Percentiles rank a stretch among this genome's conserved stretches.
These are phyloP conservation scores for Gavia stellata DNA, from an alignment of 2,113 vertebrate genomes.

Conservation along the genomic window DNA sequence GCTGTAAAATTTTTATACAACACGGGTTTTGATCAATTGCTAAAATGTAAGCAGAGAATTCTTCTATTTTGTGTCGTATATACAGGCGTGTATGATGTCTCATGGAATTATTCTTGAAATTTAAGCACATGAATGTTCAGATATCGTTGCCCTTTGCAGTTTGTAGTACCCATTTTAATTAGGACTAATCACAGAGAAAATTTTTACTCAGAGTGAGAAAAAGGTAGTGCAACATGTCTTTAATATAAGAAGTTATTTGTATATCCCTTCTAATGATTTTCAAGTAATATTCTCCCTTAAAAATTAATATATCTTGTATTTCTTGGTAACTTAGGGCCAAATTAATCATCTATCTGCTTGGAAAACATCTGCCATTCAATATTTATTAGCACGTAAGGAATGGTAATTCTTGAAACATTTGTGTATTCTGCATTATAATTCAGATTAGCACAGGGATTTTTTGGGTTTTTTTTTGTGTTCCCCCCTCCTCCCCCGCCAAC, in stretches of 20 bases:
- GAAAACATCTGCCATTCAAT: slow-evolving; percentile 46
- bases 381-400: slow-evolving; percentile 24
- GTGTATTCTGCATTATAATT: background rate
- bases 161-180: background rate
- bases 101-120: background rate
- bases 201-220: background rate
- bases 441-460: slow-evolving; percentile 6
- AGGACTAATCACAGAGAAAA: background rate
- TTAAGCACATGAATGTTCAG: background rate
- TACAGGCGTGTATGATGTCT: background rate
- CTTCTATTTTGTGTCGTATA: background rate
- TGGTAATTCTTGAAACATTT: background rate
- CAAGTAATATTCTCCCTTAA: background rate
- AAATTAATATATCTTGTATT: background rate
- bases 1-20: background rate
- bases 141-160: background rate
- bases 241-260: background rate
- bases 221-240: background rate
- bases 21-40: background rate
- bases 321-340: slow-evolving; percentile 14
- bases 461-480: background rate
- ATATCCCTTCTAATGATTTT: background rate
- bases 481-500: background rate
- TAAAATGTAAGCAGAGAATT: background rate
- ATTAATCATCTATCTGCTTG: background rate